Evolutionary conservation across 2,113 vertebrate species (phyloP).

Genomic region (Hipposideros armiger): DNA sequence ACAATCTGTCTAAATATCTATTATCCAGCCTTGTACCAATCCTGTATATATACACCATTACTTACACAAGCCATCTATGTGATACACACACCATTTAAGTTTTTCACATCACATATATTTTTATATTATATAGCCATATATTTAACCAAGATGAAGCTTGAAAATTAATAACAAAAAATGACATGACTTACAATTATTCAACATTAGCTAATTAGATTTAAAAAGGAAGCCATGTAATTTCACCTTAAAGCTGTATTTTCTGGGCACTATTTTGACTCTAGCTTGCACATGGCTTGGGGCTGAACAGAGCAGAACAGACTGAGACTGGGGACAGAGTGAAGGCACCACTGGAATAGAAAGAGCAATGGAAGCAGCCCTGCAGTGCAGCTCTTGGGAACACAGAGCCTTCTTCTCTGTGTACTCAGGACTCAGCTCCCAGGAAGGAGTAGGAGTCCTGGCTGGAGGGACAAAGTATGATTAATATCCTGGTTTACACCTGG

Average conservation of each 20-base stretch:
- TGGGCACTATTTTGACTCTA: background rate
- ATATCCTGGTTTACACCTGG: background rate
- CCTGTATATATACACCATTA: background rate
- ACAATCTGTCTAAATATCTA: background rate
- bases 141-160: background rate
- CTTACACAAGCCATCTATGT: background rate
- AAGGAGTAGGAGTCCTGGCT: background rate
- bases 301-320: background rate
- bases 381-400: background rate
- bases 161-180: background rate
- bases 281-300: background rate
- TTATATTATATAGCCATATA: background rate
- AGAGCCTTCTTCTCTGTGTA: rapidly evolving
- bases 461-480: background rate
- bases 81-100: background rate
- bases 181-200: background rate
- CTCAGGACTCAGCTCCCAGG: background rate
- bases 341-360: background rate
- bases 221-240: background rate
- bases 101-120: background rate
- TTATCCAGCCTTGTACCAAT: background rate
- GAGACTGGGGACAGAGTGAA: background rate
- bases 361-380: background rate
- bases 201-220: background rate
- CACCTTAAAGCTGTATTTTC: background rate